phyloP scores from a whole-genome alignment of 2,888 invertebrate genomes.

The Phyllotreta striolata region DNA sequence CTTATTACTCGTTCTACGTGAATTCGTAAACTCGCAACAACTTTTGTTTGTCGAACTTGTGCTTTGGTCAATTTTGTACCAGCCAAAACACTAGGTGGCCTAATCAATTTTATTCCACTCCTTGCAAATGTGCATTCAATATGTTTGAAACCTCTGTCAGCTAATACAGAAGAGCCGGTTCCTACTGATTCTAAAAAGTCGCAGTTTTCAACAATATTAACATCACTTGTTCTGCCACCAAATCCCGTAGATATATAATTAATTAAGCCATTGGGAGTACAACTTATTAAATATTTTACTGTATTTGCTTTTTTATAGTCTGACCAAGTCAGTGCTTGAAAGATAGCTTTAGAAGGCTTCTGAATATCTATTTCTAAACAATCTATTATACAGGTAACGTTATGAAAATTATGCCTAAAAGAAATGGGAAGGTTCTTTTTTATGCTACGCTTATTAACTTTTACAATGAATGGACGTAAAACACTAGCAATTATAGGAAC shows the following conservation, averaged over 20 bases:
- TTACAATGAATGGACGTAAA: conserved; percentile 17
- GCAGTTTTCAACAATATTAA: conserved; percentile 38
- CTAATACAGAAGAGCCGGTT: conserved; percentile 25
- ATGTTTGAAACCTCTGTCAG: conserved; percentile 34
- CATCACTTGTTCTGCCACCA: conserved; percentile 40
- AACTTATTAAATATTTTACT: conserved; percentile 43
- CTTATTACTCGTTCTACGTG: background rate
- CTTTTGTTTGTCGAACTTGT: background rate
- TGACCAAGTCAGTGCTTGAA: conserved; percentile 44
- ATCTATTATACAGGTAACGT: conserved; percentile 34
- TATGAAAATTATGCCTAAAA: conserved; percentile 26
- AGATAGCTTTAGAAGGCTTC: conserved; percentile 33
- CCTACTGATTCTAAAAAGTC: conserved; percentile 30
- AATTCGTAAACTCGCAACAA: background rate
- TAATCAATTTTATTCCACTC: conserved; percentile 14
- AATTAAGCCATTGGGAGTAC: conserved; percentile 44
- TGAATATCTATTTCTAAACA: conserved; percentile 37
- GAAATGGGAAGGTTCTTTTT: conserved; percentile 13
- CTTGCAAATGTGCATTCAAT: conserved; percentile 2
- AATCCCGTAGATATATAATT: conserved; percentile 40
- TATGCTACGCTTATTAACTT: background rate
- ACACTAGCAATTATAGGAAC: conserved; percentile 22
- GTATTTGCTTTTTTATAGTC: conserved; percentile 47
- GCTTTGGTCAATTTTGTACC: background rate
- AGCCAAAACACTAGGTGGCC: background rate